Evolutionary conservation across 1,140 invertebrate species (phyloP).

Genomic region (Laodelphax striatellus): DNA sequence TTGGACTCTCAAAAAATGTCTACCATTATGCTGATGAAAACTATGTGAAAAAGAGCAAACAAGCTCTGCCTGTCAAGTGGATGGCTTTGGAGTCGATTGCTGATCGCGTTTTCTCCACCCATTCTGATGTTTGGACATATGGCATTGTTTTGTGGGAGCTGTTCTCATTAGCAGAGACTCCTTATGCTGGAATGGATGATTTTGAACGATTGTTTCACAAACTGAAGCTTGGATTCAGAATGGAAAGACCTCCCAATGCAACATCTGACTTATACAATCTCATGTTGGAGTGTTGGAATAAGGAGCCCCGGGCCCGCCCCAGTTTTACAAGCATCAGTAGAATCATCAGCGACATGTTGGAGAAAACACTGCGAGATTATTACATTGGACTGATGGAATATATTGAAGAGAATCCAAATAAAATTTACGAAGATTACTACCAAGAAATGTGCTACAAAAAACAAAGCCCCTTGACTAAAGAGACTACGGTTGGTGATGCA

Average conservation of each 20-base stretch:
- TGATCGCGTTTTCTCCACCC: conserved; percentile 68
- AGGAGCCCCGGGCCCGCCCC: conserved; percentile 61
- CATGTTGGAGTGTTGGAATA: conserved; percentile 76
- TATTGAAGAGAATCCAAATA: no score
- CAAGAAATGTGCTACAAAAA: no score
- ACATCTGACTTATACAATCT: conserved; percentile 68
- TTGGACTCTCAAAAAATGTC: conserved; percentile 53
- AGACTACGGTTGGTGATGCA: no score
- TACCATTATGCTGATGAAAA: conserved; percentile 46
- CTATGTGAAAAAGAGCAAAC: conserved; percentile 41
- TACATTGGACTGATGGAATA: no score
- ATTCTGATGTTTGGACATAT: conserved; percentile 88
- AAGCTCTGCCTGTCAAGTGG: conserved; percentile 48
- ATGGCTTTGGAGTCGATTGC: conserved; percentile 70
- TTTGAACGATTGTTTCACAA: no score
- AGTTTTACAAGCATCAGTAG: conserved; percentile 43
- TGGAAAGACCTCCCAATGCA: conserved; percentile 71
- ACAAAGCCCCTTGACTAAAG: no score
- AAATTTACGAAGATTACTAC: no score
- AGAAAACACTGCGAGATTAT: no score
- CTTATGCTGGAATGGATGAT: conserved; percentile 54
- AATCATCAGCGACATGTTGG: no score
- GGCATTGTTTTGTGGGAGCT: conserved; percentile 91
- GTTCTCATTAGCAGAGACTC: conserved; percentile 72
- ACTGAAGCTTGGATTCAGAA: conserved; percentile 69